Evolutionary conservation across 1,140 invertebrate genomes (phyloP).

Genomic region (Drosophila sechellia): DNA sequence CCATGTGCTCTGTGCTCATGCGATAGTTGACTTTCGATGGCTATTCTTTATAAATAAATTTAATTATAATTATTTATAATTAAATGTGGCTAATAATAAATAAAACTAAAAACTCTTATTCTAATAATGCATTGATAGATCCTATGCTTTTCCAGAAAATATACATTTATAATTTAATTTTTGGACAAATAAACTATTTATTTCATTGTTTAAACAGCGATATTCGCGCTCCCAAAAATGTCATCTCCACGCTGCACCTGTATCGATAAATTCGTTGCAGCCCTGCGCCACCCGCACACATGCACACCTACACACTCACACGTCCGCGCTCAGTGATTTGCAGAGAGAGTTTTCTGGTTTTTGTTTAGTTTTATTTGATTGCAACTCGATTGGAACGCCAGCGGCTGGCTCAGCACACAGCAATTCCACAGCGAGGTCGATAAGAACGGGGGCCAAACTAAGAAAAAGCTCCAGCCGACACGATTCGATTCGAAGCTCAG

Average conservation of each 20-base stretch:
- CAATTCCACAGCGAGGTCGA: slow-evolving; percentile 30
- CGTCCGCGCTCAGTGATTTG: slow-evolving; percentile 21
- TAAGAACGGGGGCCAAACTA: slow-evolving; percentile 28
- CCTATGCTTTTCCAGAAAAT: too few species aligned
- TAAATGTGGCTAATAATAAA: too few species aligned
- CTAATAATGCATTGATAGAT: too few species aligned
- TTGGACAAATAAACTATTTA: too few species aligned
- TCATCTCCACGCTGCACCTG: not conserved
- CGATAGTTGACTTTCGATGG: not conserved
- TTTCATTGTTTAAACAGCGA: not conserved
- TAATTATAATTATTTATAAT: too few species aligned
- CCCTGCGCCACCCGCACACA: slow-evolving; percentile 9
- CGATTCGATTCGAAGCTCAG: slow-evolving; percentile 25
- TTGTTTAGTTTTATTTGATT: slow-evolving; percentile 58
- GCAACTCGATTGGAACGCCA: slow-evolving; percentile 35
- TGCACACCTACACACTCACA: slow-evolving; percentile 2
- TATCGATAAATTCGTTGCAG: slow-evolving; percentile 24
- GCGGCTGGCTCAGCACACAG: slow-evolving; percentile 6
- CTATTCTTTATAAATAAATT: not conserved
- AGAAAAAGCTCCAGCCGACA: slow-evolving; percentile 22
- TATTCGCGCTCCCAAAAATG: not conserved
- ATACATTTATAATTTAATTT: too few species aligned
- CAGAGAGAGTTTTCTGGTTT: slow-evolving; percentile 53
- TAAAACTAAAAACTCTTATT: too few species aligned
- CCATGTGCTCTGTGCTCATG: not conserved